These are phyloP conservation scores for Prochilodus magdalenae DNA, from an alignment of 2,113 vertebrate genomes.

Conservation along the genomic window DNA sequence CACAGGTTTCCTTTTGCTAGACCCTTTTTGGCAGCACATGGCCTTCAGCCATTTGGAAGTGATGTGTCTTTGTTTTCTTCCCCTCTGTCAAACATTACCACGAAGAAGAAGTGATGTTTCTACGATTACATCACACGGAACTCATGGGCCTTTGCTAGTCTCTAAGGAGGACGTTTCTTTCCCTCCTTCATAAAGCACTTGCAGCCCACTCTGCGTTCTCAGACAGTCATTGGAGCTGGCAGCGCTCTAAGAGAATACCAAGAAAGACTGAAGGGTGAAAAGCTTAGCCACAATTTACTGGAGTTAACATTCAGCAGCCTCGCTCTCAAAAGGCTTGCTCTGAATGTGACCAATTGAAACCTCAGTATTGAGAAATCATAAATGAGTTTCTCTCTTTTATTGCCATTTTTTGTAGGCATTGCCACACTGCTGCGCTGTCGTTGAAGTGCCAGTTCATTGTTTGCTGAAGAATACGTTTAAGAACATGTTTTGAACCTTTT, in stretches of 20 bases:
- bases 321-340: constrained; percentile 7
- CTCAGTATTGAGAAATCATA: constrained; percentile 1
- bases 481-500: not conserved
- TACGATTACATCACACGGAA: constrained; percentile 65
- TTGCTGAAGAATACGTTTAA: not conserved
- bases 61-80: constrained; percentile 1
- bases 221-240: constrained; percentile 65
- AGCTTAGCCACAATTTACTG: constrained; percentile 44
- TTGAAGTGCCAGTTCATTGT: not conserved
- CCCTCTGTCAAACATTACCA: constrained; percentile 18
- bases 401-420: not conserved
- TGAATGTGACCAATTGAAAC: not conserved
- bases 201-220: constrained; percentile 42
- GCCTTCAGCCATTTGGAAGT: constrained; percentile 18
- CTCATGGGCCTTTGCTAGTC: constrained; percentile 63
- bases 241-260: constrained; percentile 63
- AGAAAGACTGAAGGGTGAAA: constrained; percentile 58
- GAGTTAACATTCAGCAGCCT: constrained; percentile 46
- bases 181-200: constrained; percentile 56
- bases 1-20: not conserved
- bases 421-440: not conserved
- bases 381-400: not conserved
- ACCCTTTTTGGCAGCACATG: constrained; percentile 1
- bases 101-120: constrained; percentile 58
- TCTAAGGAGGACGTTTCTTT: constrained; percentile 57